phyloP scores from a whole-genome alignment of 2,888 invertebrate genomes.

The Ormyrus nitidulus region DNA sequence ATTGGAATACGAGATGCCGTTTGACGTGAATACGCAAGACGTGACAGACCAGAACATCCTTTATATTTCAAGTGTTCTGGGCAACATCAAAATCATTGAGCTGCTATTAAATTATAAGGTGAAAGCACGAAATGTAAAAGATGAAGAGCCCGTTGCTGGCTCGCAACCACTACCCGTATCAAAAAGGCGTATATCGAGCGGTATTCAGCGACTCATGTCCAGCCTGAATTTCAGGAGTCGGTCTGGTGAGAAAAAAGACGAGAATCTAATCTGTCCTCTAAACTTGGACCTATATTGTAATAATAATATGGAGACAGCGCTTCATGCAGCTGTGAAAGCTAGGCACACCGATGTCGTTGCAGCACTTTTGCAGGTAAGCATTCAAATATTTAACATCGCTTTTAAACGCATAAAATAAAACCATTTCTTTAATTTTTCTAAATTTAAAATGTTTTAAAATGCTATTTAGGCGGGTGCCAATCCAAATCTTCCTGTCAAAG shows the following conservation, averaged over 20 bases:
- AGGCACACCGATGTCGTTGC: conserved; percentile 84
- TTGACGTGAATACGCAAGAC: conserved; percentile 94
- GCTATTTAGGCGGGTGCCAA: conserved; percentile 83
- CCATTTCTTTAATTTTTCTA: background rate
- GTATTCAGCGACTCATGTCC: conserved; percentile 92
- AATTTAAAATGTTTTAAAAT: conserved; percentile 1
- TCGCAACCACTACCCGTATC: conserved; percentile 67
- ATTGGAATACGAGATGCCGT: conserved; percentile 91
- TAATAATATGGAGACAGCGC: conserved; percentile 87
- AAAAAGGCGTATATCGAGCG: conserved; percentile 87
- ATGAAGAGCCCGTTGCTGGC: conserved; percentile 70
- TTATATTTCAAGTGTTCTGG: conserved; percentile 91
- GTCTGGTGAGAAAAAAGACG: conserved; percentile 76
- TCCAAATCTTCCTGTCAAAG: conserved; percentile 84
- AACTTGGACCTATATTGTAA: conserved; percentile 86
- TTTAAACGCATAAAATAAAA: background rate
- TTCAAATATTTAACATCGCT: too few relatives aligned
- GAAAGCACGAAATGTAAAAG: conserved; percentile 78
- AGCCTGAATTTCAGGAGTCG: conserved; percentile 82
- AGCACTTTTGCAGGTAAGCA: conserved; percentile 79
- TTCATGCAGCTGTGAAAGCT: conserved; percentile 88
- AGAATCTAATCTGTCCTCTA: conserved; percentile 81
- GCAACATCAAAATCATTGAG: conserved; percentile 87
- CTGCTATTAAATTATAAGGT: conserved; percentile 85
- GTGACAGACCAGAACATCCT: conserved; percentile 93